phyloP scores from a whole-genome alignment of 1,140 invertebrate species.

The Melipona quadrifasciata region DNA sequence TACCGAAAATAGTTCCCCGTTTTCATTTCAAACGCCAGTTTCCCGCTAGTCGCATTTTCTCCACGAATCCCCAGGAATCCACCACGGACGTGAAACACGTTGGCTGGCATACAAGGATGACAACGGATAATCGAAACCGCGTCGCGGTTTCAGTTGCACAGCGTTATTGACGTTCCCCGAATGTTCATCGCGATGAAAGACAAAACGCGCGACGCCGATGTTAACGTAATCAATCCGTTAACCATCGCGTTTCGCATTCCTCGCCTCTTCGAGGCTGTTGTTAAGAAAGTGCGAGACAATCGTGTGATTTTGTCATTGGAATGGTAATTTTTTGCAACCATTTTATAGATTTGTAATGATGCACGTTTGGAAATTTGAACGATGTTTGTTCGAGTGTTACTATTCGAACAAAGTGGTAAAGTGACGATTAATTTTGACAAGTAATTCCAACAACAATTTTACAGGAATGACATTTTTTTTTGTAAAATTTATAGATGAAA shows the following conservation, averaged over 20 bases:
- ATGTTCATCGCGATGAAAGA: neutral
- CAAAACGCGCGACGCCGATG: neutral
- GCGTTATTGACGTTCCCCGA: neutral
- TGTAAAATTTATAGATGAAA: too few relatives aligned
- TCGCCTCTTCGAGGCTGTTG: too few relatives aligned
- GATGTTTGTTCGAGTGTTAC: too few relatives aligned
- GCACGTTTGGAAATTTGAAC: too few relatives aligned
- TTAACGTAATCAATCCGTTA: neutral
- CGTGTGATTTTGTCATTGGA: too few relatives aligned
- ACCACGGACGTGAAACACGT: neutral
- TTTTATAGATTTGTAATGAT: too few relatives aligned
- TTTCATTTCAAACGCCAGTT: conserved; percentile 27
- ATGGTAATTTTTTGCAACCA: too few relatives aligned
- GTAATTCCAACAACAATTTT: too few relatives aligned
- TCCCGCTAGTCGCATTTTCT: neutral
- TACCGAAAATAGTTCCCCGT: conserved; percentile 35
- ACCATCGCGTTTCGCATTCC: too few relatives aligned
- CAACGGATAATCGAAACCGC: conserved; percentile 18
- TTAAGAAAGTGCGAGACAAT: neutral
- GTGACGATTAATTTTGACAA: too few relatives aligned
- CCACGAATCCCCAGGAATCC: neutral
- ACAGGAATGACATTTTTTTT: too few relatives aligned
- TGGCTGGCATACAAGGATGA: neutral
- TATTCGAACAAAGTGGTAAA: too few relatives aligned
- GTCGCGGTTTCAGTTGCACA: neutral